phyloP scores from a whole-genome alignment of 2,888 invertebrate genomes.

The Teinopalpus imperialis region DNA sequence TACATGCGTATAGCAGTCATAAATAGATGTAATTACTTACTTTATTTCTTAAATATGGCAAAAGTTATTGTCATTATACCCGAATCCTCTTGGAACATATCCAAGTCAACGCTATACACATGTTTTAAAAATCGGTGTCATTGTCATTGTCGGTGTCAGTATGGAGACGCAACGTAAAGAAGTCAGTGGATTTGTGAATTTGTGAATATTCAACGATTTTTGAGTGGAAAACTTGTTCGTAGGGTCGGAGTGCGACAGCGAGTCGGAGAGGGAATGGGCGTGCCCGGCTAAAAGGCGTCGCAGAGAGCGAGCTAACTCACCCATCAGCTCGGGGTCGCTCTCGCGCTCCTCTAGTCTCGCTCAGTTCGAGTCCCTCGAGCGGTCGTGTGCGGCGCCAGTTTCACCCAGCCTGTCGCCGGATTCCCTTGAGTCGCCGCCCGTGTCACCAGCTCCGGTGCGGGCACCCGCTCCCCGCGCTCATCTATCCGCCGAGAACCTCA shows the following conservation, averaged over 20 bases:
- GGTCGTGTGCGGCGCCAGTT: slow-evolving; percentile 71
- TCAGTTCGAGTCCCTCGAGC: slow-evolving; percentile 92
- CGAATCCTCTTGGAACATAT: slow-evolving; percentile 28
- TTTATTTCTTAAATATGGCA: slow-evolving; percentile 2
- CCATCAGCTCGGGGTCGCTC: slow-evolving; percentile 79
- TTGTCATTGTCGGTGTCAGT: slow-evolving; percentile 67
- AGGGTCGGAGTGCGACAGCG: slow-evolving; percentile 83
- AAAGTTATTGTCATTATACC: slow-evolving; percentile 43
- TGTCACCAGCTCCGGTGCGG: slow-evolving; percentile 61
- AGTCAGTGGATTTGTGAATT: slow-evolving; percentile 27
- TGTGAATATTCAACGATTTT: slow-evolving; percentile 23
- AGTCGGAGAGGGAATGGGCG: slow-evolving; percentile 88
- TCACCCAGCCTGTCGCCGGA: slow-evolving; percentile 75
- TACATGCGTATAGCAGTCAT: no score
- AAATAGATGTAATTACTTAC: no score
- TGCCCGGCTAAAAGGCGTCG: slow-evolving; percentile 88
- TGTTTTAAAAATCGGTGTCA: slow-evolving; percentile 60
- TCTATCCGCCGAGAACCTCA: slow-evolving; percentile 88
- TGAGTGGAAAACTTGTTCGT: slow-evolving; percentile 32
- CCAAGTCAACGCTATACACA: slow-evolving; percentile 39
- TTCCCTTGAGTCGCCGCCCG: slow-evolving; percentile 69
- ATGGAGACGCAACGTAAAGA: slow-evolving; percentile 41
- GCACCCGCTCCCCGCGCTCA: slow-evolving; percentile 66
- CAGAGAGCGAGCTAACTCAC: slow-evolving; percentile 79
- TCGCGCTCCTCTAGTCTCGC: slow-evolving; percentile 91